These are phyloP conservation scores for Subacronicta megacephala DNA, from an alignment of 2,888 invertebrate species.

Conservation along the genomic window DNA sequence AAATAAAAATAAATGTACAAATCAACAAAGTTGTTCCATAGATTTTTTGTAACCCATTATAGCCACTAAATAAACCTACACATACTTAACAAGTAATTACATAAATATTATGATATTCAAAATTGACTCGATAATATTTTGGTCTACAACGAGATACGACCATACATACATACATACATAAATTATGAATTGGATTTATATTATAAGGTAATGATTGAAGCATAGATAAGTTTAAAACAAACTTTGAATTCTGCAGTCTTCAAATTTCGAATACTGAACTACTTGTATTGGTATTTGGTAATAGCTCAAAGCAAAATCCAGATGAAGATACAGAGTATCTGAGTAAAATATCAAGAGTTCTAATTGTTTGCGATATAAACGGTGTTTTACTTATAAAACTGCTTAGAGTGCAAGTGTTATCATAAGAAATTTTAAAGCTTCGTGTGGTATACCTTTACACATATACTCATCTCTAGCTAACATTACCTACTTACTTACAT, in stretches of 20 bases:
- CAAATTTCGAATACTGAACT: slow-evolving; percentile 30
- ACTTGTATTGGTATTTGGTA: slow-evolving; percentile 19
- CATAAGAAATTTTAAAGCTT: slow-evolving; percentile 90
- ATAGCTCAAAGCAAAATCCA: slow-evolving; percentile 43
- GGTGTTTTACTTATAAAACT: slow-evolving; percentile 80
- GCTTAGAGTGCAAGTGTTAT: slow-evolving; percentile 88
- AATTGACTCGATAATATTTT: slow-evolving; percentile 85
- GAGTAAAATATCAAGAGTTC: slow-evolving; percentile 56
- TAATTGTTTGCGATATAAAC: slow-evolving; percentile 67
- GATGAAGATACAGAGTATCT: slow-evolving; percentile 36
- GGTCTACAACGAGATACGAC: slow-evolving; percentile 79
- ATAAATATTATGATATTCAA: slow-evolving; percentile 77
- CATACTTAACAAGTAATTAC: slow-evolving; percentile 78
- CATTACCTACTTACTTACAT: slow-evolving; percentile 86
- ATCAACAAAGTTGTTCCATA: slow-evolving; percentile 74
- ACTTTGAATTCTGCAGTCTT: slow-evolving; percentile 14
- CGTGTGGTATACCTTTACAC: slow-evolving; percentile 88
- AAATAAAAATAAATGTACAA: slow-evolving; percentile 75
- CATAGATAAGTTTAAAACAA: slow-evolving; percentile 35
- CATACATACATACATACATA: slow-evolving; percentile 60
- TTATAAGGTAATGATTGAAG: slow-evolving; percentile 53
- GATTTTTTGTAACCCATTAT: slow-evolving; percentile 68
- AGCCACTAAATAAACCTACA: slow-evolving; percentile 78
- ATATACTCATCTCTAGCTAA: slow-evolving; percentile 86
- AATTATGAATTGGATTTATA: slow-evolving; percentile 48